Base-by-base conservation (phyloP, 37 sponge, comb jelly and placozoan genomes). In the Axinella damicornis region DNA sequence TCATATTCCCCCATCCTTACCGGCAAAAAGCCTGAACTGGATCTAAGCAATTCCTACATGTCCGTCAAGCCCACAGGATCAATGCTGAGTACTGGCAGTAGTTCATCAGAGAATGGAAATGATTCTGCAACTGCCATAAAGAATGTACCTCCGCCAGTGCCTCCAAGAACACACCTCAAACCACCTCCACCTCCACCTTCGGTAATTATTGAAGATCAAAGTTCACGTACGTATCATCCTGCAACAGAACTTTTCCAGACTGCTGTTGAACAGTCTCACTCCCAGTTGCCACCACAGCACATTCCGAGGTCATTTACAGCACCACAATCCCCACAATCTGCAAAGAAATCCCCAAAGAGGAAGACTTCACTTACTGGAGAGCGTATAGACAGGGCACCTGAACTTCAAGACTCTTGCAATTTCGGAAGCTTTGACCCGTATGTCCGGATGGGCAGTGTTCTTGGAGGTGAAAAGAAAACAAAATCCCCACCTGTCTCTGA, bases 381-480 rank as follows among this genome's bases (percentile, higher is more conserved):
- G 58, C 40, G 40, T 16, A 14, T 17, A 36, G 32, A 20, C 63
- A 35, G 28, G 18, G 41, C 30, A 60, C 63, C 71, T 19, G 52
- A 73, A 27, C 12, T 76, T 5, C 70, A 77, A 2, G 85, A 85
- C 56, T 84, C 84, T 17, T 52, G 53, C 20, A 69, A 80, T 22
- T 37, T 30, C 21, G 70, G 65, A 34, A 64, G 27, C 4, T 65
- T 31, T 30, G 85, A 85, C 6, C 70, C 85, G 0, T 85, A 85
- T 57, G 85, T 85, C 13, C 25, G 56, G 53, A 85, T 85, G 85
- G 69, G 58, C 28, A 72, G 46, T 46, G 46, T 46, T 46, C 46
- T 46, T 46, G 9, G 46, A 46, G 6, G 46, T 46, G 46, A 46
- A 46, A 46, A 9, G 46, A 46, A 46, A 9, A 46, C 46, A 46